Evolutionary conservation across 1,140 invertebrate genomes (phyloP).

Genomic region (Coenobita brevimanus): DNA sequence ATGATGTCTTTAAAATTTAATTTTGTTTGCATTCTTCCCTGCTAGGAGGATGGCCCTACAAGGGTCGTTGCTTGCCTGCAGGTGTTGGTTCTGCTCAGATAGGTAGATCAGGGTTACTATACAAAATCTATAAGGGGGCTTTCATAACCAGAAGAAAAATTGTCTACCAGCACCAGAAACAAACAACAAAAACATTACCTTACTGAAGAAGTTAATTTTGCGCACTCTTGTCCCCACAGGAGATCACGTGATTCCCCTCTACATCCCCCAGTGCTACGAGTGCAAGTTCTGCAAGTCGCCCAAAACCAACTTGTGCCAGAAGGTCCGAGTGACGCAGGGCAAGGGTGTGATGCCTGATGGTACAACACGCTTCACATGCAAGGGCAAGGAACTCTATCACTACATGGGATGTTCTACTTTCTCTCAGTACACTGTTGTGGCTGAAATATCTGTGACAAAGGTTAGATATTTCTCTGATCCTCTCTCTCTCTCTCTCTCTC

Average conservation of each 20-base stretch:
- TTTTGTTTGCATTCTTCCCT: too few species aligned
- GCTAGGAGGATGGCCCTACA: too few species aligned
- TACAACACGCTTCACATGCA: slow-evolving; percentile 92
- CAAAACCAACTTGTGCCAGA: slow-evolving; percentile 98
- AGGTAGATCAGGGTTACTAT: too few species aligned
- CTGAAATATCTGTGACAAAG: slow-evolving; percentile 94
- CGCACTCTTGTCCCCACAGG: too few species aligned
- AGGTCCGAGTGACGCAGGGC: slow-evolving; percentile 90
- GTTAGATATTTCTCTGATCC: too few species aligned
- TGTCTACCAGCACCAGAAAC: too few species aligned
- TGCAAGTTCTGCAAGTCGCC: slow-evolving; percentile 97
- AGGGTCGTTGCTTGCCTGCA: too few species aligned
- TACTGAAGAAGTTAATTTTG: too few species aligned
- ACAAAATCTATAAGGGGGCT: not conserved
- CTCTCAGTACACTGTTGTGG: slow-evolving; percentile 97
- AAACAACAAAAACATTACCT: too few species aligned
- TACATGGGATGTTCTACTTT: slow-evolving; percentile 99
- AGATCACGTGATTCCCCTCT: slow-evolving; percentile 97
- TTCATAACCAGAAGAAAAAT: slow-evolving; percentile 6
- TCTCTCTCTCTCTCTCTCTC: too few species aligned
- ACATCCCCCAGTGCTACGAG: slow-evolving; percentile 95
- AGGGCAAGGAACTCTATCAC: slow-evolving; percentile 91
- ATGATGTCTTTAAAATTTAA: too few species aligned
- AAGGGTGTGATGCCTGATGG: slow-evolving; percentile 97
- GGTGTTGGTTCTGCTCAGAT: too few species aligned